phyloP scores from a whole-genome alignment of 2,888 invertebrate genomes.

The Euspilapteryx auroguttella region DNA sequence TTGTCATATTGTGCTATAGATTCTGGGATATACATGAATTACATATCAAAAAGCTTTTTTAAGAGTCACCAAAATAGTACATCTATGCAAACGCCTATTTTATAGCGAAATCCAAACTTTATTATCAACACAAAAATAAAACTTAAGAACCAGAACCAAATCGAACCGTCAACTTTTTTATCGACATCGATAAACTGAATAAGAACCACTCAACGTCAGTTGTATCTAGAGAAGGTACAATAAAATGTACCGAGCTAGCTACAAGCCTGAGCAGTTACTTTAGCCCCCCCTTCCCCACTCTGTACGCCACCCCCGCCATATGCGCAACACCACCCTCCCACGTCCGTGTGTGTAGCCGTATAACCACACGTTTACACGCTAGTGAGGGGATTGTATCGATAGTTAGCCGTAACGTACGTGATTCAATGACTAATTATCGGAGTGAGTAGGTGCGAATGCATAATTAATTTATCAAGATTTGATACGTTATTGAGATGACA shows the following conservation, averaged over 20 bases:
- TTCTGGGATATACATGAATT: neutral
- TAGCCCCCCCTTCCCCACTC: conserved; percentile 19
- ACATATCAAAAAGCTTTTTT: neutral
- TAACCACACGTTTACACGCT: conserved; percentile 22
- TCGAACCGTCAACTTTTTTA: conserved; percentile 28
- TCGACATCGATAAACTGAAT: conserved; percentile 42
- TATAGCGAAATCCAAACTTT: neutral
- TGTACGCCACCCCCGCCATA: conserved; percentile 22
- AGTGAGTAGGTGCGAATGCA: too few species aligned
- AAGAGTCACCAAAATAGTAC: too few species aligned
- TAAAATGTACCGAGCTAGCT: conserved; percentile 59
- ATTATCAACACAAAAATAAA: neutral
- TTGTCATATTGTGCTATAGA: too few species aligned
- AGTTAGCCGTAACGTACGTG: neutral
- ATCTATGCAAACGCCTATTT: too few species aligned
- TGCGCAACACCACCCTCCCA: conserved; percentile 18
- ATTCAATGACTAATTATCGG: conserved; percentile 29
- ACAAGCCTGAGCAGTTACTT: conserved; percentile 55
- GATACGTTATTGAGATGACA: neutral
- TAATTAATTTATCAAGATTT: conserved; percentile 1
- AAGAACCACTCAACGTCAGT: conserved; percentile 25
- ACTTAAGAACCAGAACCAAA: neutral
- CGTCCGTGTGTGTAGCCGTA: conserved; percentile 15
- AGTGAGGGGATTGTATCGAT: conserved; percentile 25
- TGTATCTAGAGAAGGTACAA: conserved; percentile 56